Percentiles rank a stretch among this genome's conserved stretches.
Evolutionary conservation across 1,140 invertebrate genomes (phyloP).

Genomic region (Hycleus cichorii): DNA sequence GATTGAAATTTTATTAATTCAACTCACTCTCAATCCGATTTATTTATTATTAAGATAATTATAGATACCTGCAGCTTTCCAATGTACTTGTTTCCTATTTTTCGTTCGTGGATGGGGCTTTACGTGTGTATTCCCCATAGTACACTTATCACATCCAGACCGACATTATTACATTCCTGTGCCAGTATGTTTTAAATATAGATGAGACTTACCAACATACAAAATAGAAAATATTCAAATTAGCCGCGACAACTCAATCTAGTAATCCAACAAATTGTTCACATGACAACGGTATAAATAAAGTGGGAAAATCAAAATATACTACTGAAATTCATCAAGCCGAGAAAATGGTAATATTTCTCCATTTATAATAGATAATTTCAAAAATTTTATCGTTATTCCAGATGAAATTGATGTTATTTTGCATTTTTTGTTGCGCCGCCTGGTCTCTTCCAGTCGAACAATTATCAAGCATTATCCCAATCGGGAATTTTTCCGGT

Average conservation of each 20-base stretch:
- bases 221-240: background rate
- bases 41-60: background rate
- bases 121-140: constrained; percentile 45
- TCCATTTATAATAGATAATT: background rate
- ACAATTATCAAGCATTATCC: constrained; percentile 15
- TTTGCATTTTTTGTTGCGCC: no score
- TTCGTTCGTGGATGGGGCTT: constrained; percentile 40
- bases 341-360: background rate
- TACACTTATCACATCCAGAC: constrained; percentile 41
- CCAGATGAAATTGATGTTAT: no score
- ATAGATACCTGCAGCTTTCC: constrained; percentile 58
- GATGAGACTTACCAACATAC: constrained; percentile 4
- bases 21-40: background rate
- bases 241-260: background rate
- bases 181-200: constrained; percentile 13
- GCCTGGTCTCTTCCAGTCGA: background rate
- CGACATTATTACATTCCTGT: constrained; percentile 8
- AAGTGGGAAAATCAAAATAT: background rate
- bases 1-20: no score
- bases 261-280: background rate
- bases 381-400: no score
- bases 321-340: background rate
- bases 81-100: constrained; percentile 60
- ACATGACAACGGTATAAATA: constrained; percentile 1
- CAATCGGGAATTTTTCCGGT: constrained; percentile 15